A percentile compares a stretch with the other conserved stretches of the same genome.
Evolutionary conservation across 2,888 invertebrate species (phyloP).

Genomic region (Coelinius sp.): DNA sequence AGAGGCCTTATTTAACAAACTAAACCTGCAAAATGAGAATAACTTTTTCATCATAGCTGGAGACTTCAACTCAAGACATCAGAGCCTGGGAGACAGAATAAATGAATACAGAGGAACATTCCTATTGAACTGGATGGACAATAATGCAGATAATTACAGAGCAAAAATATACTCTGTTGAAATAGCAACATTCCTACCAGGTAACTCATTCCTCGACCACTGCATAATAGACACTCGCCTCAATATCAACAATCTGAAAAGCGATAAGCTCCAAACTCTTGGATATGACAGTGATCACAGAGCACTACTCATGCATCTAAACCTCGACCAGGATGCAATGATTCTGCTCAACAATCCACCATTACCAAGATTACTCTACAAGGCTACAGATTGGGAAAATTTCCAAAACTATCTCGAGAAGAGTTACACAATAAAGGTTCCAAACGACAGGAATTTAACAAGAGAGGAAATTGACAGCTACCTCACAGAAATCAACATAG

Average conservation of each 20-base stretch:
- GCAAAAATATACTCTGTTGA: not conserved
- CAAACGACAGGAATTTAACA: conserved; percentile 24
- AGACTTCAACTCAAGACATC: not conserved
- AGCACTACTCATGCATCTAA: not conserved
- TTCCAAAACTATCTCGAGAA: not conserved
- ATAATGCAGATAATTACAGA: not conserved
- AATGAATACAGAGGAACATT: not conserved
- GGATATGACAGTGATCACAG: conserved; percentile 38
- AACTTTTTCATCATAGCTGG: not conserved
- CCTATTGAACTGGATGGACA: not conserved
- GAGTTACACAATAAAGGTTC: not conserved
- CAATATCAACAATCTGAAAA: not conserved
- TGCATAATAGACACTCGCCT: conserved; percentile 31
- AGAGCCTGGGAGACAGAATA: not conserved
- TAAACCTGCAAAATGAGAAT: not conserved
- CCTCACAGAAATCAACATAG: conserved; percentile 14
- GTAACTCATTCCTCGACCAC: conserved; percentile 6
- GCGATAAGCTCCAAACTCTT: conserved; percentile 1
- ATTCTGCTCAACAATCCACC: not conserved
- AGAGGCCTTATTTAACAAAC: not conserved
- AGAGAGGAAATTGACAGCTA: conserved; percentile 32
- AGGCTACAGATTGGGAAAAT: conserved; percentile 35
- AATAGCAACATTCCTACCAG: not conserved
- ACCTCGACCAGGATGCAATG: not conserved
- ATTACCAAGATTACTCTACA: not conserved